Base-by-base conservation (phyloP, 2,888 invertebrate genomes). In the Idaea aversata region DNA sequence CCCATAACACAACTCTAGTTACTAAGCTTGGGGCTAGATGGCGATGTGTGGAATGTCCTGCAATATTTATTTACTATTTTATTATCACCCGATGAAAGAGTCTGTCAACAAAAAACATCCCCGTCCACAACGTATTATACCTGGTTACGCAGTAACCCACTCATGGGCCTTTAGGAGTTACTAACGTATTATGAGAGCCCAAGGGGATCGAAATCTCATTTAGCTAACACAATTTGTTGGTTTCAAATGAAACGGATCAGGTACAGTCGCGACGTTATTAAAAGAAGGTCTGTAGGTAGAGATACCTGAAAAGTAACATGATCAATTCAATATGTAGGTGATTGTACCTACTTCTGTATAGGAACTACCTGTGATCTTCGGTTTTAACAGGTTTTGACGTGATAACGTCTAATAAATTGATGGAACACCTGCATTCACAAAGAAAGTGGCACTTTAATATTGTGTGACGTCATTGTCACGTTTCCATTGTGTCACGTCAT, bases 301-400 rank as follows among this genome's bases (percentile, higher is more conserved):
- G 13, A 47, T 13, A 47, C 47, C 47, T 6, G 47, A 7, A 4
- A 47, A 47, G 47, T 47, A 2, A 25, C 25, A 68, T 70, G 76
- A 75, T 74, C 7, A 57, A 65, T 69, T 57, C 57, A 57, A 3
- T 13, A 13, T 57, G 57, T 57, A 15, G 7, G 2, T 57, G 15
- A 57, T 1, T 57, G 57, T 57, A 57, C 57, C n/a, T n/a, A n/a
- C n/a, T n/a, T n/a, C n/a, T n/a, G n/a, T n/a, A n/a, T n/a, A n/a
- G n/a, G n/a, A n/a, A n/a, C n/a, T n/a, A n/a, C n/a, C n/a, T n/a
- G n/a, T n/a, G n/a, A n/a, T n/a, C n/a, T n/a, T n/a, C n/a, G n/a
- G n/a, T n/a, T n/a, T n/a, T n/a, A n/a, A n/a, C n/a, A n/a, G n/a
- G n/a, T n/a, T n/a, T n/a, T n/a, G n/a, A n/a, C n/a, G n/a, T n/a